Percentiles rank a stretch among this genome's conserved stretches.
phyloP scores from a whole-genome alignment of 2,113 vertebrate species.

The Rhinolophus ferrumequinum region DNA sequence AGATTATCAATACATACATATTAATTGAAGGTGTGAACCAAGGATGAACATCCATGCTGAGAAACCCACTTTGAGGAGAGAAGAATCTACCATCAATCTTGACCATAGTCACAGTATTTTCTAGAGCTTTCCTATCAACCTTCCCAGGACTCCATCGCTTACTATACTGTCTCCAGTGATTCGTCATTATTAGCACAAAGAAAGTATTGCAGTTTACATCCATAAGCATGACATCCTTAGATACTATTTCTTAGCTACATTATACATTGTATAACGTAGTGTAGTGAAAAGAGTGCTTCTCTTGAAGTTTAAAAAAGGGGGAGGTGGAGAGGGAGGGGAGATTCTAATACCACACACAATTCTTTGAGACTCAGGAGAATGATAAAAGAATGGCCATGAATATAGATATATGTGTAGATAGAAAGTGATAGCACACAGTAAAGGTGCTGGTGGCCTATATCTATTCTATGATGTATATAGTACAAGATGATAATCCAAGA shows the following conservation, averaged over 20 bases:
- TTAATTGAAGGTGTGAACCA: neutral
- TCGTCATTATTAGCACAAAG: neutral
- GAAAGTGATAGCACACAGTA: neutral
- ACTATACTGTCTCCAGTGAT: neutral
- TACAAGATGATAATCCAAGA: neutral
- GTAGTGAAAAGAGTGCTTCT: neutral
- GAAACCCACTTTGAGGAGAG: neutral
- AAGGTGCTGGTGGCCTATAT: neutral
- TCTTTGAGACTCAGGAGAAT: neutral
- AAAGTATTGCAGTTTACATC: neutral
- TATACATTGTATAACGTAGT: neutral
- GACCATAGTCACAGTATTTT: neutral
- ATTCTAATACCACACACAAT: neutral
- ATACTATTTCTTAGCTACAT: neutral
- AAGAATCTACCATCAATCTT: neutral
- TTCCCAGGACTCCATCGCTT: neutral
- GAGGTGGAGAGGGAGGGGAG: neutral
- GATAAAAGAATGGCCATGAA: neutral
- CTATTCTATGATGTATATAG: no score
- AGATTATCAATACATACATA: neutral
- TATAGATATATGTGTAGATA: neutral
- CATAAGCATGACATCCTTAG: conserved; percentile 5
- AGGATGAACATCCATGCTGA: neutral
- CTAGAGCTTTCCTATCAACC: neutral
- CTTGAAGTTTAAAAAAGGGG: neutral